phyloP scores from a whole-genome alignment of 1,140 invertebrate species.

The Oppia nitens region DNA sequence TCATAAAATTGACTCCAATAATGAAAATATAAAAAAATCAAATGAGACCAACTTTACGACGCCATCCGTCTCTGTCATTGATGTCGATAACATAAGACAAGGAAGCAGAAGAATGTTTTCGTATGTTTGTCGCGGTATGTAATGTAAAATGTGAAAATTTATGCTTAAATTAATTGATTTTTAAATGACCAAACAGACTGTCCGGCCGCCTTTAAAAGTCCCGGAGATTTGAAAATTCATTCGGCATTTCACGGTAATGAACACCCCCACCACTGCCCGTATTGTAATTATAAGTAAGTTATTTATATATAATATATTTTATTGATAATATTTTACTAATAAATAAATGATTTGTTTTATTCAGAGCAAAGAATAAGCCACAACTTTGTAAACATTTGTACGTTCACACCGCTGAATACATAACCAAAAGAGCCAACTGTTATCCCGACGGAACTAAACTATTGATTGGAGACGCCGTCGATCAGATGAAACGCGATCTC shows the following conservation, averaged over 20 bases:
- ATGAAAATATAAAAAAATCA: background rate
- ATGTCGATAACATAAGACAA: conserved; percentile 11
- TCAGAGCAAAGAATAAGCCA: conserved; percentile 20
- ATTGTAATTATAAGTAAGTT: conserved; percentile 20
- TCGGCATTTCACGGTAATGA: conserved; percentile 18
- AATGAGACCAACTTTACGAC: background rate
- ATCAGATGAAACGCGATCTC: background rate
- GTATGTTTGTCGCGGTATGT: conserved; percentile 19
- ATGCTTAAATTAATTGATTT: background rate
- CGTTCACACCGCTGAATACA: conserved; percentile 61
- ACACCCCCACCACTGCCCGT: conserved; percentile 18
- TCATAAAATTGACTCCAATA: conserved; percentile 30
- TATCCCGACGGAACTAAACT: conserved; percentile 16
- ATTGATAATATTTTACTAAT: conserved; percentile 3
- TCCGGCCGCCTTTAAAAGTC: conserved; percentile 20
- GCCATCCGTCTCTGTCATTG: conserved; percentile 2
- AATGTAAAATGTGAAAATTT: background rate
- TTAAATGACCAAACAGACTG: conserved; percentile 13
- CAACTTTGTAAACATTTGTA: conserved; percentile 46
- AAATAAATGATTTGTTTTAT: conserved; percentile 3
- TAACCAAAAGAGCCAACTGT: conserved; percentile 36
- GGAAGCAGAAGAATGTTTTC: conserved; percentile 12
- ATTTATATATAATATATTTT: conserved; percentile 4
- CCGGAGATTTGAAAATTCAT: conserved; percentile 19
- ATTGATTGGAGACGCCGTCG: conserved; percentile 5